Percentiles rank a stretch among this genome's conserved stretches.
These are phyloP conservation scores for Anguilla rostrata DNA, from an alignment of 2,113 vertebrate species.

Conservation along the genomic window DNA sequence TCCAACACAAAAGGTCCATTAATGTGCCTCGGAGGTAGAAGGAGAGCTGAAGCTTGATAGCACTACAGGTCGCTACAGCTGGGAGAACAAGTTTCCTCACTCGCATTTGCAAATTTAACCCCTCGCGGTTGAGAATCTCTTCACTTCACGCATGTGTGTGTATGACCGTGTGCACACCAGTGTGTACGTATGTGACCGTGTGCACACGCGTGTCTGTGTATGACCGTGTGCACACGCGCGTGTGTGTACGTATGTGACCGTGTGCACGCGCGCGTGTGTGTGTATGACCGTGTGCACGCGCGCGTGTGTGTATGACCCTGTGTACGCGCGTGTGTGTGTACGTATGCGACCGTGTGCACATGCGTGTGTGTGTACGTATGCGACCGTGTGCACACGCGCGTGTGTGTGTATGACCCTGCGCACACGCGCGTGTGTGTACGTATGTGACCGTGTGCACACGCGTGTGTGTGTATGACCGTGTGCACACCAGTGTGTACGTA, in stretches of 20 bases:
- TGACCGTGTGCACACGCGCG: neutral
- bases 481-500: neutral
- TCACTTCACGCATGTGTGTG: neutral
- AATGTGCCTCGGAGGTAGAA: neutral
- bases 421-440: neutral
- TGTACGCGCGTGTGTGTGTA: neutral
- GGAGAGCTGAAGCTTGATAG: neutral
- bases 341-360: neutral
- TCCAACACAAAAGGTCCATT: neutral
- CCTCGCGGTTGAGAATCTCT: neutral
- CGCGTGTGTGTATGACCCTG: neutral
- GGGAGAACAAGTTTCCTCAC: neutral
- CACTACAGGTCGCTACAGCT: neutral
- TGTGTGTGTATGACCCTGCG: neutral
- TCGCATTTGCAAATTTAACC: neutral
- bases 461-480: neutral
- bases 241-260: constrained; percentile 1
- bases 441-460: too few species aligned
- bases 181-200: too few species aligned
- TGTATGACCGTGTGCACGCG: neutral
- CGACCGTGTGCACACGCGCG: too few species aligned
- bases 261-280: neutral
- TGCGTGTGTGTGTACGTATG: constrained; percentile 2
- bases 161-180: neutral
- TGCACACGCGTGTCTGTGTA: neutral